Evolutionary conservation across 2,113 vertebrate genomes (phyloP).

Genomic region (Corythornis vintsioides): DNA sequence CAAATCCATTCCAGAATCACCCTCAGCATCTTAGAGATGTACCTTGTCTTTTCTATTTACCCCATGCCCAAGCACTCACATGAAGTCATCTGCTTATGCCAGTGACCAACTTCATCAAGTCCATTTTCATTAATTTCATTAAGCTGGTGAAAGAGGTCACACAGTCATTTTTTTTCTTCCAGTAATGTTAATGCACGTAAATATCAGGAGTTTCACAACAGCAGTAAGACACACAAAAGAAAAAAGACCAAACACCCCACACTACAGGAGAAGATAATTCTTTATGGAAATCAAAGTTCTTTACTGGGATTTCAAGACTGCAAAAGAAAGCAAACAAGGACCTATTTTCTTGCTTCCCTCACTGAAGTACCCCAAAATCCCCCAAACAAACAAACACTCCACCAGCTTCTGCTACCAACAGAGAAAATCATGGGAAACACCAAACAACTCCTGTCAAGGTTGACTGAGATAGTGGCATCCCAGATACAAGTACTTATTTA

Average conservation of each 20-base stretch:
- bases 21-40: neutral
- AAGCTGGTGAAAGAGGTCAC: neutral
- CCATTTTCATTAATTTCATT: neutral
- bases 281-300: neutral
- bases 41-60: neutral
- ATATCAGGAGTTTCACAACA: neutral
- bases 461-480: neutral
- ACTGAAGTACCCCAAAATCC: neutral
- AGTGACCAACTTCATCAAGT: neutral
- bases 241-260: neutral
- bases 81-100: neutral
- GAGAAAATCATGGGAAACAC: neutral
- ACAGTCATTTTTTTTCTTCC: neutral
- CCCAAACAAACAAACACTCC: neutral
- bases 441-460: neutral
- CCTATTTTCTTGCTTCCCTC: neutral
- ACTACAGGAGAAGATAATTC: rapidly evolving
- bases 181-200: neutral
- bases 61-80: neutral
- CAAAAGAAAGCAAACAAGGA: neutral
- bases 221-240: neutral
- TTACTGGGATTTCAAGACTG: neutral
- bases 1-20: neutral
- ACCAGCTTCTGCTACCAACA: neutral
- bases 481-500: neutral